phyloP scores from a whole-genome alignment of 2,888 invertebrate species.

The Agrotis clavis region DNA sequence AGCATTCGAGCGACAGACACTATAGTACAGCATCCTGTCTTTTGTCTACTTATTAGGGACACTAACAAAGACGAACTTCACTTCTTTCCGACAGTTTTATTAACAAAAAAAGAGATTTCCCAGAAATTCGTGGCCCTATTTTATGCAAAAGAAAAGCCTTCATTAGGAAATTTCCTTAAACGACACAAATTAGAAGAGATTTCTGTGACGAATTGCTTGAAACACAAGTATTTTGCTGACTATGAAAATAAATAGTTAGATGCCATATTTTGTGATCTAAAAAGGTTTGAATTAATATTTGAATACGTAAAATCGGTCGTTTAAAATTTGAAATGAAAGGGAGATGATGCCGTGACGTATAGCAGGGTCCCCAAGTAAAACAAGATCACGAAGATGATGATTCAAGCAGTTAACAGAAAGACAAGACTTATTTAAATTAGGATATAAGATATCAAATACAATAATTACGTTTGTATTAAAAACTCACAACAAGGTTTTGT shows the following conservation, averaged over 20 bases:
- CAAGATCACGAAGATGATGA: no score
- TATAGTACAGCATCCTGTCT: constrained; percentile 33
- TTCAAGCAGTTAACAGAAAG: no score
- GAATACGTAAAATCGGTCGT: background rate
- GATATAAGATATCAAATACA: no score
- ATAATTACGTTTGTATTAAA: no score
- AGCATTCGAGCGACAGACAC: constrained; percentile 11
- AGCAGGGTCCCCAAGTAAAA: no score
- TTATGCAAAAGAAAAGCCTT: constrained; percentile 41
- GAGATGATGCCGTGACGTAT: no score
- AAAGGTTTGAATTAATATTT: background rate
- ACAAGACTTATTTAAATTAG: no score
- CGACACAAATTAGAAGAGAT: constrained; percentile 48
- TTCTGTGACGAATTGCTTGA: constrained; percentile 33
- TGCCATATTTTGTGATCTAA: background rate
- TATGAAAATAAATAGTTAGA: background rate
- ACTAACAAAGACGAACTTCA: constrained; percentile 57
- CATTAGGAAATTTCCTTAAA: constrained; percentile 44
- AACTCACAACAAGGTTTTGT: no score
- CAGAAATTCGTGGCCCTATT: constrained; percentile 33
- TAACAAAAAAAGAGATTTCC: constrained; percentile 50
- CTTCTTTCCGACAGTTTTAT: constrained; percentile 52
- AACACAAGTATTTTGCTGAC: constrained; percentile 6
- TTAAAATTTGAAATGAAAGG: no score
- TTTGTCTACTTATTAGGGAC: constrained; percentile 56